Conservation (phyloP, 2,797 vertebrate genomes). For the Sebastes steindachneri region DNA sequence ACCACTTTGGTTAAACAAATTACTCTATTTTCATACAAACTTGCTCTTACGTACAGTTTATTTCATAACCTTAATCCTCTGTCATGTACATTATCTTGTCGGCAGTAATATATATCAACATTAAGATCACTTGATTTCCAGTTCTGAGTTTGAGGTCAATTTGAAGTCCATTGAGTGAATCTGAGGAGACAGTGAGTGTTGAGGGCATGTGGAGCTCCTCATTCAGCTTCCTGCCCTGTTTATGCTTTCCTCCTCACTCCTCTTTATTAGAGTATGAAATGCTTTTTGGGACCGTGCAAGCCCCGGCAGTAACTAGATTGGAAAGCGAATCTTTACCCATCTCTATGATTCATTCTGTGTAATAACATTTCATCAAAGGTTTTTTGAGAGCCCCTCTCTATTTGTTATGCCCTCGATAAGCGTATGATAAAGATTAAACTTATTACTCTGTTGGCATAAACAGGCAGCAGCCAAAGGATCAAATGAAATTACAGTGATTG, state of each 20-base stretch:
- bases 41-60: not conserved
- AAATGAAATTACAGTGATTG: conserved; percentile 87
- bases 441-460: conserved; percentile 85
- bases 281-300: conserved; percentile 73
- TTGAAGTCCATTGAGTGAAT: conserved; percentile 63
- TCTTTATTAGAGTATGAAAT: conserved; percentile 80
- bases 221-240: conserved; percentile 63
- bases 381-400: conserved; percentile 78
- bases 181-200: conserved; percentile 45
- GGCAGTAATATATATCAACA: conserved; percentile 6
- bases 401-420: conserved; percentile 83
- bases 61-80: conserved; percentile 14
- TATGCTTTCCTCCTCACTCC: conserved; percentile 55
- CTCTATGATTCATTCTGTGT: conserved; percentile 82
- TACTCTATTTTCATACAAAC: conserved; percentile 2
- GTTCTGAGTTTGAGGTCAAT: conserved; percentile 57
- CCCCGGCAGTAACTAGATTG: conserved; percentile 81
- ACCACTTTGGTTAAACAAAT: conserved; percentile 42
- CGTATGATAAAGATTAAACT: conserved; percentile 86
- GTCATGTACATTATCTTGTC: conserved; percentile 2
- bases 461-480: conserved; percentile 83
- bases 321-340: conserved; percentile 81
- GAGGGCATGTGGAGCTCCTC: conserved; percentile 49
- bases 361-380: conserved; percentile 86
- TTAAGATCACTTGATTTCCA: conserved; percentile 35